Percentiles rank a stretch among this genome's conserved stretches.
Evolutionary conservation across 2,113 vertebrate species (phyloP).

Genomic region (Gavialis gangeticus): DNA sequence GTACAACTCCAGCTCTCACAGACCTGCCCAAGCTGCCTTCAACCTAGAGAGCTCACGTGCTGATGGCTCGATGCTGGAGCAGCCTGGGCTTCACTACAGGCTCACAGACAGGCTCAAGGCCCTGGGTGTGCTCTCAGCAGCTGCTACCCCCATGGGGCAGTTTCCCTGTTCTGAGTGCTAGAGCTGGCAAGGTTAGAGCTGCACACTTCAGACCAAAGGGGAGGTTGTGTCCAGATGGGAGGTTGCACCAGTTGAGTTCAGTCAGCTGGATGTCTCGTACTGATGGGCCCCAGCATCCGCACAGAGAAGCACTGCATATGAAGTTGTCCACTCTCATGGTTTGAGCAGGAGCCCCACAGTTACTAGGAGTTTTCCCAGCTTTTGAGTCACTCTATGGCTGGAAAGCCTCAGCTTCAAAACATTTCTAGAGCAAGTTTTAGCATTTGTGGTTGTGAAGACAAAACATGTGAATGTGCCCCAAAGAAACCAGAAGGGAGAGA

Average conservation of each 20-base stretch:
- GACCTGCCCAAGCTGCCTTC: too few relatives aligned
- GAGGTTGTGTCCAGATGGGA: not conserved
- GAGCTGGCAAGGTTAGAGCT: too few relatives aligned
- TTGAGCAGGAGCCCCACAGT: constrained; percentile 14
- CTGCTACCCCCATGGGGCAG: too few relatives aligned
- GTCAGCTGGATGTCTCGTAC: constrained; percentile 1
- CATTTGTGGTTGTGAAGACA: not conserved
- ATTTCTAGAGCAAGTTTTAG: not conserved
- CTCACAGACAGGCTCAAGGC: too few relatives aligned
- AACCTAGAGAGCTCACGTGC: too few relatives aligned
- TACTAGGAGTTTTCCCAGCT: constrained; percentile 30
- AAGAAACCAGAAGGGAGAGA: not conserved
- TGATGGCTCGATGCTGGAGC: too few relatives aligned
- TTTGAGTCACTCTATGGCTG: not conserved
- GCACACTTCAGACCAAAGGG: too few relatives aligned
- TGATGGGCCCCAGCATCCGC: constrained; percentile 17
- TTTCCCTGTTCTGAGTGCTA: too few relatives aligned
- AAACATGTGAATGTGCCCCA: not conserved
- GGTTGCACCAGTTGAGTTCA: constrained; percentile 46
- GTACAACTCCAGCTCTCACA: too few relatives aligned
- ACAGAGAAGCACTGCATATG: constrained; percentile 4
- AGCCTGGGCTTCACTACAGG: too few relatives aligned
- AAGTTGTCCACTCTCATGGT: constrained; percentile 17
- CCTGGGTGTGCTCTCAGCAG: too few relatives aligned
- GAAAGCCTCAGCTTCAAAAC: not conserved